These are phyloP conservation scores for Donacobius atricapilla DNA, from an alignment of 2,113 vertebrate species.

Conservation along the genomic window DNA sequence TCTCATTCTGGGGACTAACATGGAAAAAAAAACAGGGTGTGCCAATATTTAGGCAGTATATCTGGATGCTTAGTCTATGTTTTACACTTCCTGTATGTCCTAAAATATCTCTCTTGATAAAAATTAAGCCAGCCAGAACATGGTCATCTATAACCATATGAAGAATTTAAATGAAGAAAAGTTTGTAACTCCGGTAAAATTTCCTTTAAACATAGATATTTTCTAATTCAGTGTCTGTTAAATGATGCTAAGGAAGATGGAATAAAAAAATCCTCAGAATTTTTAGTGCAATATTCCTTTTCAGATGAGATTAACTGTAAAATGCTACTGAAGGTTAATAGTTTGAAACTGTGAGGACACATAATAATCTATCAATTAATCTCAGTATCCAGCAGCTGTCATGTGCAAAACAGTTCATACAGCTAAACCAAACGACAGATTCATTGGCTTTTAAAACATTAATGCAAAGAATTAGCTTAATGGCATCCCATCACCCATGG, in stretches of 20 bases:
- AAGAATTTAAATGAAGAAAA: not conserved
- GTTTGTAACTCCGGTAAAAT: not conserved
- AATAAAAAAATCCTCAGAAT: not conserved
- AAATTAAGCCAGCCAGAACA: not conserved
- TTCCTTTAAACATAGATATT: not conserved
- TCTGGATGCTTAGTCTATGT: not conserved
- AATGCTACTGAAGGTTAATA: not conserved
- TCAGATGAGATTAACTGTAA: not conserved
- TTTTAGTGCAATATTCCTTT: not conserved
- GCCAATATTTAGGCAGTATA: not conserved
- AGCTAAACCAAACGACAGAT: conserved; percentile 13
- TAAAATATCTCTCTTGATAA: not conserved
- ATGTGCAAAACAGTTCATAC: not conserved
- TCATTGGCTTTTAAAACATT: not conserved
- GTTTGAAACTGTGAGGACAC: not conserved
- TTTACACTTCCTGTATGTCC: not conserved
- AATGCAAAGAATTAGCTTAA: not conserved
- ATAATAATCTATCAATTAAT: not conserved
- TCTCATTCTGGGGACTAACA: not conserved
- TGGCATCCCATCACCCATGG: not conserved
- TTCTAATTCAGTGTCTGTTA: not conserved
- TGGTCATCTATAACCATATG: not conserved
- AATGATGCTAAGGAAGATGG: not conserved
- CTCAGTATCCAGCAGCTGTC: not conserved
- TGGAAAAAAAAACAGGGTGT: not conserved